A percentile compares a stretch with the other conserved stretches of the same genome.
phyloP scores from a whole-genome alignment of 2,888 invertebrate species.

The Drosophila infuscata region DNA sequence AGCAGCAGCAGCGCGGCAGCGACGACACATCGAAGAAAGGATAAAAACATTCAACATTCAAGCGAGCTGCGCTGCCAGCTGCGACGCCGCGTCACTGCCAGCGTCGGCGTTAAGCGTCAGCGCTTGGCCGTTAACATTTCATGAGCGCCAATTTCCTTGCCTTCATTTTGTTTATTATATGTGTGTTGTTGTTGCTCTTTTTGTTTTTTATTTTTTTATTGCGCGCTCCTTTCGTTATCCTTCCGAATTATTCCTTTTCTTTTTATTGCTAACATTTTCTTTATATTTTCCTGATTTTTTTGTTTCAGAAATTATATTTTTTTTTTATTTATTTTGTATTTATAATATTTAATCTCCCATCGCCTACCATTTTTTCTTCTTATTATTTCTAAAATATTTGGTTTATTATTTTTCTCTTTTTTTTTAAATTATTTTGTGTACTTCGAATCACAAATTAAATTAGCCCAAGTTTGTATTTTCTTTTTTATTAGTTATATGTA shows the following conservation, averaged over 20 bases:
- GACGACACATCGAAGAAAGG: conserved; percentile 78
- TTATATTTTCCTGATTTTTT: conserved; percentile 15
- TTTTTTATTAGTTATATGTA: not conserved
- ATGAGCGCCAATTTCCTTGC: conserved; percentile 74
- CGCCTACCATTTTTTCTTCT: rapidly evolving
- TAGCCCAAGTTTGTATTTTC: not conserved
- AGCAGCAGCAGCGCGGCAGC: conserved; percentile 46
- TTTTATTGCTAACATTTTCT: conserved; percentile 8
- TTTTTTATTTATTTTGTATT: not conserved
- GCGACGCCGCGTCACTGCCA: conserved; percentile 16
- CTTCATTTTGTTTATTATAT: conserved; percentile 68
- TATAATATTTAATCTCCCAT: not conserved
- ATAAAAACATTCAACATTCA: conserved; percentile 67
- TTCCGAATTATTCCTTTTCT: conserved; percentile 17
- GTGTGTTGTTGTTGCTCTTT: conserved; percentile 23
- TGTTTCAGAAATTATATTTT: not conserved
- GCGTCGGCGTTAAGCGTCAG: conserved; percentile 40
- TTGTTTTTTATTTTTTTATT: conserved; percentile 17
- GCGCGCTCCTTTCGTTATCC: conserved; percentile 29
- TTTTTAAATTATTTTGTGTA: no score
- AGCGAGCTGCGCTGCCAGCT: conserved; percentile 31
- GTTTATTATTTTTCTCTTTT: not conserved
- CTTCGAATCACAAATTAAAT: not conserved
- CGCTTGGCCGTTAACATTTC: conserved; percentile 68
- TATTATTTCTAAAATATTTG: not conserved